Conservation (phyloP, 2,113 vertebrate genomes). For the Calidris pugnax region DNA sequence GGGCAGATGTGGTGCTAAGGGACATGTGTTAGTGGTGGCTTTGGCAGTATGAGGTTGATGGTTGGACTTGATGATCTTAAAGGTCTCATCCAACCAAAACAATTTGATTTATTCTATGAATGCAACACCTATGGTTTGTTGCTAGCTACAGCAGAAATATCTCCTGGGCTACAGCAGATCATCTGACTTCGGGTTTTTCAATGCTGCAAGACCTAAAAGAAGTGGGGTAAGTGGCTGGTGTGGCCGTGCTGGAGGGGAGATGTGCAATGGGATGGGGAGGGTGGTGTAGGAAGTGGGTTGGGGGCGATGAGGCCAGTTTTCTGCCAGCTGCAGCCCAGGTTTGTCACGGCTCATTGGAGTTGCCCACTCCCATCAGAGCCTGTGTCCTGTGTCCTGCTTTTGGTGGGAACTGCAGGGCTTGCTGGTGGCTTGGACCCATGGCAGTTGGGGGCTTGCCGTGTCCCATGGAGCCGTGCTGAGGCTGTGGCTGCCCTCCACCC, state of each 20-base stretch:
- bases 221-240: neutral
- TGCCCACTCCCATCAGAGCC: neutral
- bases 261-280: neutral
- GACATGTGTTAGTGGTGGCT: neutral
- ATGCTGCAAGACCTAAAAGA: neutral
- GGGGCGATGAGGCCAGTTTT: neutral
- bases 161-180: neutral
- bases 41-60: neutral
- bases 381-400: neutral
- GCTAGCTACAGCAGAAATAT: neutral
- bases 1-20: neutral
- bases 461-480: rapidly evolving
- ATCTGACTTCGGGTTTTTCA: neutral
- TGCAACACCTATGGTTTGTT: neutral
- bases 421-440: neutral
- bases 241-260: neutral
- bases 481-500: neutral
- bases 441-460: neutral
- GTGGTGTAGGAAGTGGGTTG: neutral
- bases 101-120: neutral
- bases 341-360: neutral
- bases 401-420: neutral
- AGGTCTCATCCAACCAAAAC: neutral
- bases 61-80: neutral
- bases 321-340: neutral